Evolutionary conservation across 2,888 invertebrate species (phyloP).

Genomic region (Lithophane socia): DNA sequence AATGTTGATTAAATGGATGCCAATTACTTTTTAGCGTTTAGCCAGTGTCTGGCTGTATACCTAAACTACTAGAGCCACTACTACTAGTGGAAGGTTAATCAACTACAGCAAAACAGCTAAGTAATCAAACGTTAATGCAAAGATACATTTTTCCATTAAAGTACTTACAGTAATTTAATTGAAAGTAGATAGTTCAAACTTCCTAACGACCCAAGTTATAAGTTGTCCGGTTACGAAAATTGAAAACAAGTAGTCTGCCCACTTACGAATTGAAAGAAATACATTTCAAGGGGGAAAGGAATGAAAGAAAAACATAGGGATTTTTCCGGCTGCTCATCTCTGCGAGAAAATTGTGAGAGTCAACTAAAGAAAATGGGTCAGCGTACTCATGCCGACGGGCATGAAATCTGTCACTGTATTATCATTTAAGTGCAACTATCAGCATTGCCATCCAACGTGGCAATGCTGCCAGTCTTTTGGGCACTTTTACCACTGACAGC

Average conservation of each 20-base stretch:
- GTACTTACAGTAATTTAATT: neutral
- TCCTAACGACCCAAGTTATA: neutral
- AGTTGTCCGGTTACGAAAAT: neutral
- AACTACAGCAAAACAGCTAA: too few species aligned
- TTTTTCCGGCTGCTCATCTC: conserved; percentile 38
- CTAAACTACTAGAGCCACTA: neutral
- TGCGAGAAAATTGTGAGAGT: conserved; percentile 34
- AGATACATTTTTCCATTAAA: neutral
- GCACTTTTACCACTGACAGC: too few species aligned
- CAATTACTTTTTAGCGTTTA: neutral
- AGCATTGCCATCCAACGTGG: too few species aligned
- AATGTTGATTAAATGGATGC: neutral
- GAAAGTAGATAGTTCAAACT: too few species aligned
- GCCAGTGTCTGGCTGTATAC: neutral
- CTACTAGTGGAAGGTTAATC: too few species aligned
- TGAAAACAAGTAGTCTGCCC: conserved; percentile 12
- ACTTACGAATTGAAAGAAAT: conserved; percentile 18
- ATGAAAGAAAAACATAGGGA: conserved; percentile 14
- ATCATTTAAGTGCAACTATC: neutral
- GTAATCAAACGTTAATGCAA: neutral
- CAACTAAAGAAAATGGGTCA: conserved; percentile 40
- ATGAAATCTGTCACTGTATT: conserved; percentile 18
- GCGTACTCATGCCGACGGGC: conserved; percentile 24
- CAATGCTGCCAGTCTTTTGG: too few species aligned
- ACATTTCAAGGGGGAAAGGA: conserved; percentile 13